Conservation (phyloP, 1,140 invertebrate genomes). For the Chironomus tepperi region DNA sequence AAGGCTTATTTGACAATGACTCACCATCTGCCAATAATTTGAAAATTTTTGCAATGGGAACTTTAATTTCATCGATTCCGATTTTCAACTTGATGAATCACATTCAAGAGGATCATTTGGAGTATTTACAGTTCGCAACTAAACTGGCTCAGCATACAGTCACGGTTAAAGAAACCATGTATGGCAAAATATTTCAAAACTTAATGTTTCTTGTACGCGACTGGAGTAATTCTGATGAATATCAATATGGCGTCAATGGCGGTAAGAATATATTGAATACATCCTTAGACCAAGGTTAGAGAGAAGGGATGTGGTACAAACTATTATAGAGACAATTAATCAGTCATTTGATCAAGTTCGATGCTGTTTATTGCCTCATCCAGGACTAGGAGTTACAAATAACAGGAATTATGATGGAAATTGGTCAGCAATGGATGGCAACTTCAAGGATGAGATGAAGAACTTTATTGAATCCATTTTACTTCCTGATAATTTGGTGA, state of each 20-base stretch:
- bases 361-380: neutral
- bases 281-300: no score
- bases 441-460: neutral
- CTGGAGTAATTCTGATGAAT: neutral
- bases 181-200: neutral
- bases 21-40: conserved; percentile 61
- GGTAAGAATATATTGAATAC: no score
- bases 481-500: no score
- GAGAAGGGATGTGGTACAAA: no score
- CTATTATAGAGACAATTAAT: no score
- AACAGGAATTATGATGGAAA: neutral
- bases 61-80: conserved; percentile 55
- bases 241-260: neutral
- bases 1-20: conserved; percentile 62
- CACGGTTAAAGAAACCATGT: no score
- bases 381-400: neutral
- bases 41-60: conserved; percentile 58
- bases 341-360: neutral
- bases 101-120: conserved; percentile 60
- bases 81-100: conserved; percentile 58
- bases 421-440: neutral
- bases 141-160: conserved; percentile 67
- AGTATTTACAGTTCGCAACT: conserved; percentile 59
- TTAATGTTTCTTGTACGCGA: neutral
- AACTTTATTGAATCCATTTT: neutral